phyloP scores from a whole-genome alignment of 2,797 vertebrate species.

The Xiphorhynchus erythropygius region DNA sequence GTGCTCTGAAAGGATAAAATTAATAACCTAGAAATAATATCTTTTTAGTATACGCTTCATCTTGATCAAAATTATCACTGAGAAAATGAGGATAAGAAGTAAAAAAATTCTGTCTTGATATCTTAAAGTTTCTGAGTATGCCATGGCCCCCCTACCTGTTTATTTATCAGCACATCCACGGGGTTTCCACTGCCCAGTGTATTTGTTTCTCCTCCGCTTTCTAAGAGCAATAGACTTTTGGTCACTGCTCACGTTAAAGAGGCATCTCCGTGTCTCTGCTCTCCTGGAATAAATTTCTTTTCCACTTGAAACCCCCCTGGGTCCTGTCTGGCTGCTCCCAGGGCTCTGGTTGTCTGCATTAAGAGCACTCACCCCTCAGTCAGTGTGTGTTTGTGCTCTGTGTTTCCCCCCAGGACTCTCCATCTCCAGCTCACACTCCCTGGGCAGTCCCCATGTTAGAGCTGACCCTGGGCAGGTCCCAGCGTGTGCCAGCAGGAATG shows the following conservation, averaged over 20 bases:
- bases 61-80: background rate
- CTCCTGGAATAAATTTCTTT: background rate
- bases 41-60: background rate
- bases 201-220: background rate
- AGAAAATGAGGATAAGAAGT: background rate
- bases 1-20: background rate
- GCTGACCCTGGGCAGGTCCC: background rate
- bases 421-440: background rate
- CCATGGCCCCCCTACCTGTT: background rate
- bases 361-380: background rate
- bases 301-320: background rate
- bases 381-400: background rate
- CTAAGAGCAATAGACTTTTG: background rate
- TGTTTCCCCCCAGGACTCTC: background rate
- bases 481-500: background rate
- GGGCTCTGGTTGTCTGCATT: background rate
- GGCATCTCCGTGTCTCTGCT: background rate
- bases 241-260: background rate
- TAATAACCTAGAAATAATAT: background rate
- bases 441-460: background rate
- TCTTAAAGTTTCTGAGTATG: background rate
- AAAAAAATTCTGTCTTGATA: background rate
- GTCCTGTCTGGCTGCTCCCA: background rate
- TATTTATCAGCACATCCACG: background rate
- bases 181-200: background rate